Evolutionary conservation across 2,888 invertebrate genomes (phyloP), one percentile per base, ranked within the genome.

Genomic region (Disparrhopalites patrizii): DNA sequence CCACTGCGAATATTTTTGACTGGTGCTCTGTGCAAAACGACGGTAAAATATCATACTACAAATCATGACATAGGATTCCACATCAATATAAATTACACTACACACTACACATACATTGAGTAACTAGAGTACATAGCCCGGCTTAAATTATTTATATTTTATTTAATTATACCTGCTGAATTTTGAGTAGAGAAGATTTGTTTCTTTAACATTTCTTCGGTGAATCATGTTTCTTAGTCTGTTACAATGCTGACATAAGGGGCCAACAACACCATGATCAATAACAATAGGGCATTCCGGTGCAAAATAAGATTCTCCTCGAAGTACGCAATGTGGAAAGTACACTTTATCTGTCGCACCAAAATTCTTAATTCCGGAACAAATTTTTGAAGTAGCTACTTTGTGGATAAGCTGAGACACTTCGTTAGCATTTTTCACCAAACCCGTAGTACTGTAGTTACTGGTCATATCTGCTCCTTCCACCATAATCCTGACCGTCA

Each of bases 381-480:
- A 74, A 18, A 71, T 61, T 60, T 69, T 69, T 0, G 69, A 54
- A 31, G 68, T 66, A 7, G 69, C 65, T 5, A 72, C 70, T 38
- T 60, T 60, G 10, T 56, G 38, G 28, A 74, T 66, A 5, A 74
- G 38, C 20, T 66, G 38, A 15, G 69, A 61, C 2, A 72, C 69
- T 27, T 74, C 74, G 18, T 65, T 65, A 20, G 69, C 67, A 20
- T 52, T 58, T 3, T 55, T 36, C 7, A 71, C 64, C 3, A 3
- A 38, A 23, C 27, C 66, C 3, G 61, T 31, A 10, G 70, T 54
- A 52, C 61, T 64, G 52, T 68, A 70, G 15, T 51, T 67, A 18
- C 56, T 54, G n/a, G 74, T 68, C 68, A 71, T 69, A 64, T 74
- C 71, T 36, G 70, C 58, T 15, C 69, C 70, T 58, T 74, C 71